Percentiles rank a stretch among this genome's conserved stretches.
These are phyloP conservation scores for Netelia melanura DNA, from an alignment of 2,888 invertebrate genomes.

Conservation along the genomic window DNA sequence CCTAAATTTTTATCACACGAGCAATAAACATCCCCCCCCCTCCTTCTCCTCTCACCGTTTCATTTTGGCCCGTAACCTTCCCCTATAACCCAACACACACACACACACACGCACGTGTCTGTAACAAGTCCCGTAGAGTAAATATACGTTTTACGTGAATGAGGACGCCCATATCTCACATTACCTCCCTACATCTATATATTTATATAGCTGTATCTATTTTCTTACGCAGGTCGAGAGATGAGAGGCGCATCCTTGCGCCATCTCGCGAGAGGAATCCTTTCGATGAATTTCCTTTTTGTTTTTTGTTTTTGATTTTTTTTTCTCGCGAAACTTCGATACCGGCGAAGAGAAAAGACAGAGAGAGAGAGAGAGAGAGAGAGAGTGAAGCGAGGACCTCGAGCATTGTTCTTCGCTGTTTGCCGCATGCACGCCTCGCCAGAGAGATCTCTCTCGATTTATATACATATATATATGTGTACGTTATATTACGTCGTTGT, in stretches of 20 bases:
- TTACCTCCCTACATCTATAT: background rate
- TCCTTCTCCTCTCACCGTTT: background rate
- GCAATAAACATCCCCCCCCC: background rate
- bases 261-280: conserved; percentile 45
- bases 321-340: conserved; percentile 14
- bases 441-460: conserved; percentile 55
- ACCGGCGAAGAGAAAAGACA: conserved; percentile 27
- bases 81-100: background rate
- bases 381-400: conserved; percentile 49
- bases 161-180: conserved; percentile 31
- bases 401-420: conserved; percentile 68
- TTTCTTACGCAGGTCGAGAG: conserved; percentile 45
- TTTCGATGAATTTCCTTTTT: conserved; percentile 42
- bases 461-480: conserved; percentile 62
- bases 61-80: background rate
- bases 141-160: conserved; percentile 39
- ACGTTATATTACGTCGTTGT: conserved; percentile 80
- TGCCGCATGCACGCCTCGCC: conserved; percentile 59
- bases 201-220: conserved; percentile 31
- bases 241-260: conserved; percentile 58
- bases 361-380: conserved; percentile 35
- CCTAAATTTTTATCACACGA: no score
- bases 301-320: conserved; percentile 5
- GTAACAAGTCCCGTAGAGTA: conserved; percentile 2
- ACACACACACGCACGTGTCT: background rate